phyloP scores from a whole-genome alignment of 1,140 invertebrate genomes.

The Drosophila ananassae region DNA sequence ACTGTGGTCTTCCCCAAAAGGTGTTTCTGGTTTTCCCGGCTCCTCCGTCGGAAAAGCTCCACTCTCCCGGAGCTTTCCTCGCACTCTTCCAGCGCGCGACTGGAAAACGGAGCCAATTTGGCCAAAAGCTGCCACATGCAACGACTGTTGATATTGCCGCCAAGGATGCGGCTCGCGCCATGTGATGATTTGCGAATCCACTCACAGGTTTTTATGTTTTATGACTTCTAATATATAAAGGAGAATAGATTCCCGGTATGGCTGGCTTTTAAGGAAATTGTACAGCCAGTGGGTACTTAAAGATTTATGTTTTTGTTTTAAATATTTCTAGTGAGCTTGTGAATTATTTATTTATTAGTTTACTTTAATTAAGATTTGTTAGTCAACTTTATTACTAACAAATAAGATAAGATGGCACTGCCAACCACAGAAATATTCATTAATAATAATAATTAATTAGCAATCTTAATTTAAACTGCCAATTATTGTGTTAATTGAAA shows the following conservation, averaged over 20 bases:
- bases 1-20: slow-evolving; percentile 38
- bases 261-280: slow-evolving; percentile 2
- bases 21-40: slow-evolving; percentile 1
- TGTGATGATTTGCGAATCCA: not conserved
- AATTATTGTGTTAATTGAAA: not conserved
- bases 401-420: not conserved
- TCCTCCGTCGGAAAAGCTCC: slow-evolving; percentile 2
- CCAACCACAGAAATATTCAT: not conserved
- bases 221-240: slow-evolving; percentile 4
- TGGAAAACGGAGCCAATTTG: slow-evolving; percentile 2
- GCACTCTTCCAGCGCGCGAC: not conserved
- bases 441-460: not conserved
- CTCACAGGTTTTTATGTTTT: slow-evolving; percentile 3
- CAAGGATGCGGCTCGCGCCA: not conserved
- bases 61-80: not conserved
- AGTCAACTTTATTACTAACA: too few species aligned
- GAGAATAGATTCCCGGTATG: not conserved
- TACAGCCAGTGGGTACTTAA: not conserved
- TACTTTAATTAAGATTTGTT: too few species aligned
- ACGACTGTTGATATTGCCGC: slow-evolving; percentile 3
- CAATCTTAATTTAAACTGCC: not conserved
- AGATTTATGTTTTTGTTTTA: not conserved
- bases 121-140: slow-evolving; percentile 1
- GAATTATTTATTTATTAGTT: too few species aligned
- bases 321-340: too few species aligned